phyloP scores from a whole-genome alignment of 2,888 invertebrate genomes.

The Cheilosia vernalis region DNA sequence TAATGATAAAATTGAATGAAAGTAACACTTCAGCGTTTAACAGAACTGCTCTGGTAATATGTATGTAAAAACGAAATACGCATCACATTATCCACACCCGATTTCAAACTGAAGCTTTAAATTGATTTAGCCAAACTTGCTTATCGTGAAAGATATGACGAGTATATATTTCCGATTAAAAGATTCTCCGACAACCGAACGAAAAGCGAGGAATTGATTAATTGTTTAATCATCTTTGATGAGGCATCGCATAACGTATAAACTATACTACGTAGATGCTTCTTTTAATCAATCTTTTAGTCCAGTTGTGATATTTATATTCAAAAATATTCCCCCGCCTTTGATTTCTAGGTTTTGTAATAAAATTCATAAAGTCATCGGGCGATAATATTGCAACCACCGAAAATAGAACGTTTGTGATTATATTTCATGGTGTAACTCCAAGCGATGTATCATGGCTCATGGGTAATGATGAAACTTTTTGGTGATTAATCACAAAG shows the following conservation, averaged over 20 bases:
- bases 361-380: neutral
- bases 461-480: neutral
- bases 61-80: neutral
- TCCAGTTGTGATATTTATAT: neutral
- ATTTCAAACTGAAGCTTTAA: neutral
- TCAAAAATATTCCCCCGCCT: neutral
- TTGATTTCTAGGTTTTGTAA: neutral
- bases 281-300: neutral
- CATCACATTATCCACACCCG: constrained; percentile 13
- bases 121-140: neutral
- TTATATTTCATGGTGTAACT: neutral
- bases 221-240: too few species aligned
- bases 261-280: too few species aligned
- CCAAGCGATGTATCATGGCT: neutral
- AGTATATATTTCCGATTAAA: neutral
- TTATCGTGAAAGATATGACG: neutral
- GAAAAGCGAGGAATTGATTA: too few species aligned
- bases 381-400: neutral
- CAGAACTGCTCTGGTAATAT: too few species aligned
- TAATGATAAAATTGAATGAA: too few species aligned
- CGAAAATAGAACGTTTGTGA: constrained; percentile 1
- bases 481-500: neutral
- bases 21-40: too few species aligned
- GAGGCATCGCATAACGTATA: too few species aligned
- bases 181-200: too few species aligned